Base-by-base conservation (phyloP, 2,797 vertebrate species). In the Bucorvus abyssinicus region DNA sequence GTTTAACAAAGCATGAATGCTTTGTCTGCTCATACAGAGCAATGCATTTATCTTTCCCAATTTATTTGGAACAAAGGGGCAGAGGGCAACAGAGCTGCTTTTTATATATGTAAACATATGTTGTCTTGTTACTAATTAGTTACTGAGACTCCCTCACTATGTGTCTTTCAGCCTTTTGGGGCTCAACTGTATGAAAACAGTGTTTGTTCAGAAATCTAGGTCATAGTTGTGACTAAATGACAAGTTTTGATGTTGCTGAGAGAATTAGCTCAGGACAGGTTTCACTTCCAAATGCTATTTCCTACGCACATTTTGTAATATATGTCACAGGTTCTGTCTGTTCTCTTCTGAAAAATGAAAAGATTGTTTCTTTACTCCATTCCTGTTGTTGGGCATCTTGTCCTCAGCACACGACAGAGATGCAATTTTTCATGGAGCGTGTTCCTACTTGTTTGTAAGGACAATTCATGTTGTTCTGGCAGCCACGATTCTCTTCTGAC, bases 1-100 rank as follows among this genome's bases (percentile, higher is more conserved):
- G 94, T 94, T 94, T 87, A 96, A 92, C 85, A 93, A 91, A 74
- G 93, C 94, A 74, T 87, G 87, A 94, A 95, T 87, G 73, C 78
- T 92, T 71, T 65, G 36, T 79, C 80, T 67, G 74, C 69, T 81
- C 74, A 38, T 26, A 36, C 67, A 90, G 44, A 91, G 80, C 80
- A 90, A 44, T 73, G 77, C 76, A 22, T 92, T 90, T 85, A 40
- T 74, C 77, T 94, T 76, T 74, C 69, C 57, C 61, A 75, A 2
- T 78, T 71, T 88, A 4, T 78, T 69, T 86, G 83, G 70, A 56
- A 85, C 60, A 92, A 52, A 16, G 40, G 85, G 67, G 56, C 80
- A 56, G 85, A 82, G 87, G 73, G 83, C 69, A 81, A 10, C 83
- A 27, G 84, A 82, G 67, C 77, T 87, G 89, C 89, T 94, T 86